These are phyloP conservation scores for Thelaira solivaga DNA, from an alignment of 2,888 invertebrate species.

Conservation along the genomic window DNA sequence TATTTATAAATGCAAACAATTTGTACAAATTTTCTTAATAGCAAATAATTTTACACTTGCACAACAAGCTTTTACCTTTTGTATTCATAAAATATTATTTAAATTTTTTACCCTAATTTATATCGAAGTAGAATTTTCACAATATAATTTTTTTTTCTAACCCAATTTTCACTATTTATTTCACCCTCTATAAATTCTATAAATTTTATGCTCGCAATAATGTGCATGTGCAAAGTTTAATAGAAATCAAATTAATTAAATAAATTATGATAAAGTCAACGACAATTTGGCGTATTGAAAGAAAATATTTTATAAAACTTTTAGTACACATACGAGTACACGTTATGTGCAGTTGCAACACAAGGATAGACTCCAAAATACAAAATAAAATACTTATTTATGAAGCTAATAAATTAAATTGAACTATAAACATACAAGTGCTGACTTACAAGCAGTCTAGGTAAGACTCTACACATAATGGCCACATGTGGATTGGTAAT, in stretches of 20 bases:
- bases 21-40: constrained; percentile 1
- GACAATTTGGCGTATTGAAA: constrained; percentile 55
- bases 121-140: constrained; percentile 12
- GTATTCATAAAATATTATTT: not conserved
- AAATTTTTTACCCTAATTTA: constrained; percentile 38
- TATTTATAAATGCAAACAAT: not conserved
- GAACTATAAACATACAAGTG: constrained; percentile 48
- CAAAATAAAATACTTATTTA: constrained; percentile 40
- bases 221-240: constrained; percentile 42
- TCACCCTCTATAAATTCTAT: not conserved
- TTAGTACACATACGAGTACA: not conserved
- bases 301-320: constrained; percentile 48
- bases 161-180: not conserved
- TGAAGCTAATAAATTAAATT: constrained; percentile 54
- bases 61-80: not conserved
- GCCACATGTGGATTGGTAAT: constrained; percentile 32
- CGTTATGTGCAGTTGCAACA: constrained; percentile 9
- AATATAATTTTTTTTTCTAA: not conserved
- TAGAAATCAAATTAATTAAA: constrained; percentile 60
- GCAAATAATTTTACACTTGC: constrained; percentile 11
- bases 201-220: not conserved
- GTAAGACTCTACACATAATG: not conserved
- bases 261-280: constrained; percentile 58
- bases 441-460: constrained; percentile 21
- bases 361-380: constrained; percentile 18